A percentile compares a stretch with the other conserved stretches of the same genome.
These are phyloP conservation scores for Drosophila kokeensis DNA, from an alignment of 2,888 invertebrate genomes.

Conservation along the genomic window DNA sequence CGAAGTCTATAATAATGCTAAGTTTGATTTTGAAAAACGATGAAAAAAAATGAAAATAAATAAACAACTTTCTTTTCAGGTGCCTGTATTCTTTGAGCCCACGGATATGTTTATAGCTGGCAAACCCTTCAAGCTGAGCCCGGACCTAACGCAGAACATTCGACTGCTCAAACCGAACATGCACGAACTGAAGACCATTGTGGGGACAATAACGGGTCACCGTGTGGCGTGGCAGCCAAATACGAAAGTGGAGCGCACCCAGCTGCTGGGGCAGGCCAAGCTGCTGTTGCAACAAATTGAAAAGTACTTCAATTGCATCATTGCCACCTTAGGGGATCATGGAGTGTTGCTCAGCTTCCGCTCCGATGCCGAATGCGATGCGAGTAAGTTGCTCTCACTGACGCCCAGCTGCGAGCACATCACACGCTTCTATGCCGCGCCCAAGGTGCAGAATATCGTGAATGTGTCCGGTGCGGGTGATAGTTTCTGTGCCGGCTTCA, in stretches of 20 bases:
- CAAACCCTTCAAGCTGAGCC: constrained; percentile 88
- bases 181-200: constrained; percentile 90
- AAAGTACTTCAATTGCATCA: constrained; percentile 86
- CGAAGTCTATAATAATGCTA: background rate
- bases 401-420: constrained; percentile 62
- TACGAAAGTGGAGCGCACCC: constrained; percentile 19
- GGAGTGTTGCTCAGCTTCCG: constrained; percentile 86
- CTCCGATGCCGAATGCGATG: constrained; percentile 44
- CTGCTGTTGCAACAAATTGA: constrained; percentile 84
- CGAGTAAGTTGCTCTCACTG: constrained; percentile 37
- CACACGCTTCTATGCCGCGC: constrained; percentile 70
- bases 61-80: constrained; percentile 75
- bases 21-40: background rate
- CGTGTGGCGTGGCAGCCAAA: constrained; percentile 39
- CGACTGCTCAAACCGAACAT: constrained; percentile 92
- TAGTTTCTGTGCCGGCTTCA: constrained; percentile 90
- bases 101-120: constrained; percentile 92
- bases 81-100: constrained; percentile 96
- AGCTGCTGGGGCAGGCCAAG: constrained; percentile 76
- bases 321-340: constrained; percentile 88
- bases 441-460: constrained; percentile 84
- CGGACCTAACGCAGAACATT: constrained; percentile 74
- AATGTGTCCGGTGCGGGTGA: constrained; percentile 95
- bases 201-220: constrained; percentile 84
- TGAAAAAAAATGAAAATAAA: background rate